phyloP scores from a whole-genome alignment of 2,797 vertebrate genomes.

The Sebastes umbrosus region DNA sequence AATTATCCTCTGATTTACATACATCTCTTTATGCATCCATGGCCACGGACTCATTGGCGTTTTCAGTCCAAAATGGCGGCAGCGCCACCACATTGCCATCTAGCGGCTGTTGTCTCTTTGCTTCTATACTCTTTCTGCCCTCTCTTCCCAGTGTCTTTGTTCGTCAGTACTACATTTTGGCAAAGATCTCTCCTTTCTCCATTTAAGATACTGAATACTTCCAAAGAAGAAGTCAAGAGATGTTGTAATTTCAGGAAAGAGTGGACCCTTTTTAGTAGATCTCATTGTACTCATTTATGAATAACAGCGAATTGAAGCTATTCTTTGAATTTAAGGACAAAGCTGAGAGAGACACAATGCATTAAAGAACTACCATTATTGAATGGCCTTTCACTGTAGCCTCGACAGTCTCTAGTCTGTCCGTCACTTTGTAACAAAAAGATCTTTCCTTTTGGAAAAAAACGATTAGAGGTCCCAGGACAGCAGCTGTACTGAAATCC shows the following conservation, averaged over 20 bases:
- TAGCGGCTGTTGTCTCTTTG: no score
- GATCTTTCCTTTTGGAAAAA: not conserved
- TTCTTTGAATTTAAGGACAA: not conserved
- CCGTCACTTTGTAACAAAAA: not conserved
- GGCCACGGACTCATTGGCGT: no score
- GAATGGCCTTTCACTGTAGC: not conserved
- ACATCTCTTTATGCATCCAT: no score
- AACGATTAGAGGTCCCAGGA: not conserved
- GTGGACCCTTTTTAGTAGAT: not conserved
- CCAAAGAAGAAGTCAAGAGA: not conserved
- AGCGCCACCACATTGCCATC: no score
- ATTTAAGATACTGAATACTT: constrained; percentile 7
- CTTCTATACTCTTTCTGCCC: not conserved
- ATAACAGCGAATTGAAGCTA: not conserved
- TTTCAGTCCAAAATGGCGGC: no score
- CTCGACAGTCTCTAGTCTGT: not conserved
- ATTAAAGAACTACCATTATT: not conserved
- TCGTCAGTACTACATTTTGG: not conserved
- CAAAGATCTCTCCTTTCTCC: not conserved
- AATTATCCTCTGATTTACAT: no score
- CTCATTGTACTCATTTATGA: not conserved
- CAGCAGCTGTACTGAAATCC: not conserved
- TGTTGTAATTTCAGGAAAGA: not conserved
- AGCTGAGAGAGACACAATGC: not conserved
- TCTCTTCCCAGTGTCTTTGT: not conserved